Percentiles rank a stretch among this genome's conserved stretches.
Conservation (phyloP, 1,140 invertebrate species). For the Neodiprion pinetum region DNA sequence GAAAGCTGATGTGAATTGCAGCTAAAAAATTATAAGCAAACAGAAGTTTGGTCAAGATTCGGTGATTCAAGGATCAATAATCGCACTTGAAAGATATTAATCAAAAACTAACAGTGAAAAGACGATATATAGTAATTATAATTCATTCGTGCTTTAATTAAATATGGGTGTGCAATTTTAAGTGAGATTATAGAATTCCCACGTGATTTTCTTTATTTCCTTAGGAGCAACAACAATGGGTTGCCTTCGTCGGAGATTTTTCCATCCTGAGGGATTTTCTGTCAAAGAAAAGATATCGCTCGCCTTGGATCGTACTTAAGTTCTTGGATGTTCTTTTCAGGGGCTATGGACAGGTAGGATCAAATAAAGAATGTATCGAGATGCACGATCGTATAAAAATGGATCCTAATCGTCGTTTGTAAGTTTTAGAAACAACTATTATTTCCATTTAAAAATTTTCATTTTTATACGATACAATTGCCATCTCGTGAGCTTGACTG, state of each 20-base stretch:
- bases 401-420: not conserved
- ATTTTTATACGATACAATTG: too few relatives aligned
- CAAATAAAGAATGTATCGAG: not conserved
- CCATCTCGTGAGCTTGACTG: too few relatives aligned
- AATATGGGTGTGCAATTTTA: too few relatives aligned
- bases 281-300: conserved; percentile 34
- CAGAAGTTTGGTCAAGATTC: too few relatives aligned
- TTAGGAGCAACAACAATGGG: conserved; percentile 35
- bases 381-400: not conserved
- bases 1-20: too few relatives aligned
- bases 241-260: conserved; percentile 54
- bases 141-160: too few relatives aligned
- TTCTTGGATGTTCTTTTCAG: conserved; percentile 53
- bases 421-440: not conserved
- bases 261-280: conserved; percentile 45
- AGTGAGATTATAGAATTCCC: not conserved
- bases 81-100: too few relatives aligned
- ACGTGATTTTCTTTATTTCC: not conserved
- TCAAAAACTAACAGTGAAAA: too few relatives aligned
- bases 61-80: too few relatives aligned
- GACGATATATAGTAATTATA: too few relatives aligned
- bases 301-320: conserved; percentile 41
- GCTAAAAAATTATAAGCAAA: too few relatives aligned
- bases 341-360: conserved; percentile 57
- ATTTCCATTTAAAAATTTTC: too few relatives aligned